These are phyloP conservation scores for Leuciscus waleckii DNA, from an alignment of 2,797 vertebrate genomes.

Conservation along the genomic window DNA sequence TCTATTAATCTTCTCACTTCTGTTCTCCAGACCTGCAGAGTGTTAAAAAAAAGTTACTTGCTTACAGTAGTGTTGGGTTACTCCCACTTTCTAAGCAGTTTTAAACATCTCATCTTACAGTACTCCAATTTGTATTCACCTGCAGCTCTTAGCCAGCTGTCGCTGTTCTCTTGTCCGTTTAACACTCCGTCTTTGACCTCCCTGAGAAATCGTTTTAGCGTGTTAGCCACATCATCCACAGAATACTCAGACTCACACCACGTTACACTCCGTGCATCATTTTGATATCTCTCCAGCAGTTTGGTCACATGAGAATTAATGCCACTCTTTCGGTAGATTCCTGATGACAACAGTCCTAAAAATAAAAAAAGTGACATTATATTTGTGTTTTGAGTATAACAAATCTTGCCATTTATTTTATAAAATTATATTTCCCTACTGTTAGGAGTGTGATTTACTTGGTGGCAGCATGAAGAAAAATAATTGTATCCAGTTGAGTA, in stretches of 20 bases:
- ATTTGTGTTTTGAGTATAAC: neutral
- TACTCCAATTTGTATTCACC: slow-evolving; percentile 38
- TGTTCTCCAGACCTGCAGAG: slow-evolving; percentile 68
- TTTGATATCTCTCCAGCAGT: slow-evolving; percentile 76
- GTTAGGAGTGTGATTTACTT: neutral
- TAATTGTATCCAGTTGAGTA: neutral
- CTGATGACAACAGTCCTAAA: slow-evolving; percentile 79
- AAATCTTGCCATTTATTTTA: neutral
- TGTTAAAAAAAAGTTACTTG: neutral
- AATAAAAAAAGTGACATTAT: neutral
- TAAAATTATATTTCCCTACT: neutral
- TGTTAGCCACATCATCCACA: slow-evolving; percentile 81
- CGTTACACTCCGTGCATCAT: slow-evolving; percentile 75
- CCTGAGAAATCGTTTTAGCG: slow-evolving; percentile 83
- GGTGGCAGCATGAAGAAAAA: neutral
- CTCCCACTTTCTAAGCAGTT: neutral
- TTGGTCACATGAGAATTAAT: slow-evolving; percentile 80
- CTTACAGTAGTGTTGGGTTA: neutral
- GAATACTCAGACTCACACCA: slow-evolving; percentile 77
- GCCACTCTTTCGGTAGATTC: slow-evolving; percentile 82
- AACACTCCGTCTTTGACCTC: slow-evolving; percentile 80
- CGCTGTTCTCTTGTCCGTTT: slow-evolving; percentile 64
- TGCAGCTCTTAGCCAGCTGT: slow-evolving; percentile 74
- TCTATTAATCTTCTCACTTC: slow-evolving; percentile 66
- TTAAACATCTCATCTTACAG: neutral